A percentile compares a stretch with the other conserved stretches of the same genome.
Conservation (phyloP, 2,888 invertebrate species). For the Atrina japonica region DNA sequence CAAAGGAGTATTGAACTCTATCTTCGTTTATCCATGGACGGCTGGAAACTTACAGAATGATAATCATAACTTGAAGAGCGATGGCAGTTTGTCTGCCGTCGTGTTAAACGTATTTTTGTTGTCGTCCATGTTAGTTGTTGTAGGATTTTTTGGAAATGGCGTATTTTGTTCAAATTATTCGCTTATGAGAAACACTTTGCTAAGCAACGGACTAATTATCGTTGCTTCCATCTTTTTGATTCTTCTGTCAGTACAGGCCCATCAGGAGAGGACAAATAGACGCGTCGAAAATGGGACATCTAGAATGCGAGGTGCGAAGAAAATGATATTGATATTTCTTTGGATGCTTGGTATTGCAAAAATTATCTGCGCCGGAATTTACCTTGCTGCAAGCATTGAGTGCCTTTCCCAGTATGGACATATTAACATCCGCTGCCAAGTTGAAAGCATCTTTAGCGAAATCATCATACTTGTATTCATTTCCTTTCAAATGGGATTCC, state of each 20-base stretch:
- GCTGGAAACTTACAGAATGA: constrained; percentile 9
- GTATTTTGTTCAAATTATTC: neutral
- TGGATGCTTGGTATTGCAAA: constrained; percentile 15
- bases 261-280: constrained; percentile 2
- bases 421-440: no score
- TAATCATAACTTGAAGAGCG: neutral
- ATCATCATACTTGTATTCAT: neutral
- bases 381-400: neutral
- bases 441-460: neutral
- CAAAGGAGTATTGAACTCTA: neutral
- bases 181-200: neutral
- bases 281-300: neutral
- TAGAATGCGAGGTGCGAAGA: neutral
- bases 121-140: neutral
- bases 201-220: neutral
- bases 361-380: neutral
- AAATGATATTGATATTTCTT: neutral
- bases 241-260: neutral
- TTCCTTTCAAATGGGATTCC: constrained; percentile 6
- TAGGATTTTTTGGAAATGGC: neutral
- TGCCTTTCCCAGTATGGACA: no score
- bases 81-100: constrained; percentile 5
- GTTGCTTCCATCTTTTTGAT: neutral
- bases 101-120: constrained; percentile 2
- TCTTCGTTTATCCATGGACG: neutral